Evolutionary conservation across 2,888 invertebrate genomes (phyloP).

Genomic region (Diarsia mendica): DNA sequence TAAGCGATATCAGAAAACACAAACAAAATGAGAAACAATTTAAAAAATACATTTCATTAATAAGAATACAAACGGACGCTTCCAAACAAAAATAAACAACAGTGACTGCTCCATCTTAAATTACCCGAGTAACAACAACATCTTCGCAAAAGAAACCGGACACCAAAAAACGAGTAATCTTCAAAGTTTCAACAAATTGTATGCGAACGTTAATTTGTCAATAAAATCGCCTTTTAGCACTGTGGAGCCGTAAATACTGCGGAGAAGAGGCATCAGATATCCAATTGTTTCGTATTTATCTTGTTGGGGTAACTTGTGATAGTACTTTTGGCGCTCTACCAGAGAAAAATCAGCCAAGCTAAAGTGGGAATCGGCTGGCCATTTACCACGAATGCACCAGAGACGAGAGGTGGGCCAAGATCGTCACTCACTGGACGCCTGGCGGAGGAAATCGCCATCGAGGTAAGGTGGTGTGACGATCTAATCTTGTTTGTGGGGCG

Average conservation of each 20-base stretch:
- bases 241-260: constrained; percentile 31
- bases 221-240: constrained; percentile 46
- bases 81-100: constrained; percentile 20
- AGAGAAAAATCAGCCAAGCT: too few species aligned
- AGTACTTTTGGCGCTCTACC: constrained; percentile 4
- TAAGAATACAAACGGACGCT: neutral
- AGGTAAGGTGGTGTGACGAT: too few species aligned
- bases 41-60: neutral
- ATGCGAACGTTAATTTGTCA: constrained; percentile 56
- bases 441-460: too few species aligned
- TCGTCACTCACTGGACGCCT: too few species aligned
- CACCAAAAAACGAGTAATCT: constrained; percentile 19
- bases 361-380: too few species aligned
- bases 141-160: constrained; percentile 6
- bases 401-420: too few species aligned
- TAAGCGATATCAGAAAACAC: neutral
- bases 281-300: constrained; percentile 39
- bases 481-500: too few species aligned
- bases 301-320: too few species aligned
- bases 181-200: constrained; percentile 43
- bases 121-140: constrained; percentile 24
- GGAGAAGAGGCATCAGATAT: constrained; percentile 24
- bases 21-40: neutral
- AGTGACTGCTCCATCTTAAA: constrained; percentile 11
- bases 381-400: too few species aligned